phyloP scores from a whole-genome alignment of 1,140 invertebrate species.

The Drosophila oshimai region DNA sequence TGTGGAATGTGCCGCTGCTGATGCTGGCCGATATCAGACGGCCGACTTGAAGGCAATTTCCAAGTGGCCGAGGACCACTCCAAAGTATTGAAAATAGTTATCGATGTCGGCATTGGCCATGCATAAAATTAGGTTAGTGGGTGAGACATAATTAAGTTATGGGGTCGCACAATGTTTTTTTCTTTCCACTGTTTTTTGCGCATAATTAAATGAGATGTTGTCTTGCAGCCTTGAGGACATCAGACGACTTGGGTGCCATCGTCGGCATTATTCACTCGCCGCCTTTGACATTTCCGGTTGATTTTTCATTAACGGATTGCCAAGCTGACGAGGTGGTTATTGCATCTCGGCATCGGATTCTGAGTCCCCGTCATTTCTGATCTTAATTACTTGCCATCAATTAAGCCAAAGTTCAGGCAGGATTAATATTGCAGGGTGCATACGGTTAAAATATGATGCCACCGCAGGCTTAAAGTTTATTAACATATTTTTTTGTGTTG shows the following conservation, averaged over 20 bases:
- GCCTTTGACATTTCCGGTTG: conserved; percentile 35
- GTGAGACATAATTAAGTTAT: conserved; percentile 79
- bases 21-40: conserved; percentile 44
- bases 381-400: conserved; percentile 65
- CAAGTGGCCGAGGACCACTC: conserved; percentile 40
- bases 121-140: conserved; percentile 74
- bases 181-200: conserved; percentile 12
- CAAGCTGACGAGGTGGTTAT: conserved; percentile 21
- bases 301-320: conserved; percentile 65
- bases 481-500: neutral
- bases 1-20: conserved; percentile 7
- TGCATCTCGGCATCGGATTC: neutral
- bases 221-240: conserved; percentile 35
- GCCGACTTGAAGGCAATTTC: conserved; percentile 52
- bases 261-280: conserved; percentile 12
- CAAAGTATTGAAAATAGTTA: conserved; percentile 42
- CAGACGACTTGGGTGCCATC: neutral
- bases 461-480: neutral
- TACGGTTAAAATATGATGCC: conserved; percentile 10
- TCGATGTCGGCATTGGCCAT: conserved; percentile 45
- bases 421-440: conserved; percentile 43
- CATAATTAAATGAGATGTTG: conserved; percentile 65
- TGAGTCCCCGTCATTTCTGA: conserved; percentile 30
- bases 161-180: conserved; percentile 61
- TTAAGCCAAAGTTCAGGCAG: conserved; percentile 35